phyloP scores from a whole-genome alignment of 2,888 invertebrate species.

The Aphrophora alni region DNA sequence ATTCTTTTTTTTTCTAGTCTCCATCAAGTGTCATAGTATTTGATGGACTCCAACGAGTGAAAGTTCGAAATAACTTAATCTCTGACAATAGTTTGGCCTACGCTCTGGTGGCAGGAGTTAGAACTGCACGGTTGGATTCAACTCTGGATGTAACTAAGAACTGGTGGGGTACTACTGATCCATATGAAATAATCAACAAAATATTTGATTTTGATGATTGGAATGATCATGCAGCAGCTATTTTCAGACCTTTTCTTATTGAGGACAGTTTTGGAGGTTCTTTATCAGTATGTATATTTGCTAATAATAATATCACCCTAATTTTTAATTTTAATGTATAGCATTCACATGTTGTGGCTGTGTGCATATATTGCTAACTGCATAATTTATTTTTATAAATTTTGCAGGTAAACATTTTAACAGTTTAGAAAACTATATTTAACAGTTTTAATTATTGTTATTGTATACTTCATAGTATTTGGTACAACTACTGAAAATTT shows the following conservation, averaged over 20 bases:
- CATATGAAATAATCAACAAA: constrained; percentile 74
- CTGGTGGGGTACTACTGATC: constrained; percentile 92
- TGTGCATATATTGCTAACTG: too few species aligned
- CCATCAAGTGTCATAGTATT: constrained; percentile 88
- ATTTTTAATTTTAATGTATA: not conserved
- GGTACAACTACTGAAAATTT: too few species aligned
- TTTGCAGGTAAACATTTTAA: too few species aligned
- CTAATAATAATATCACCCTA: too few species aligned
- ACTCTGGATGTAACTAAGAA: constrained; percentile 88
- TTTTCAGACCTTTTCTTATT: constrained; percentile 85
- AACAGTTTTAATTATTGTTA: too few species aligned
- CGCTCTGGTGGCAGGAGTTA: constrained; percentile 89
- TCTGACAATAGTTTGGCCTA: constrained; percentile 84
- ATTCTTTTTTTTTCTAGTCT: constrained; percentile 48
- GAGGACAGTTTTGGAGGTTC: constrained; percentile 79
- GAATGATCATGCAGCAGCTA: constrained; percentile 96
- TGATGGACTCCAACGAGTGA: constrained; percentile 93
- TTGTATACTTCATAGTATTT: too few species aligned
- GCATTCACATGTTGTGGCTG: not conserved
- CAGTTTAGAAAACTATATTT: too few species aligned
- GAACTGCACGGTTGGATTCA: constrained; percentile 87
- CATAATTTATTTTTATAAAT: too few species aligned
- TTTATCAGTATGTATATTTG: constrained; percentile 63
- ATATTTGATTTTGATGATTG: constrained; percentile 99
- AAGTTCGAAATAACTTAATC: constrained; percentile 87